Evolutionary conservation across 2,888 invertebrate species (phyloP), one percentile per base, ranked within the genome.

Genomic region (Hartigia nigra): DNA sequence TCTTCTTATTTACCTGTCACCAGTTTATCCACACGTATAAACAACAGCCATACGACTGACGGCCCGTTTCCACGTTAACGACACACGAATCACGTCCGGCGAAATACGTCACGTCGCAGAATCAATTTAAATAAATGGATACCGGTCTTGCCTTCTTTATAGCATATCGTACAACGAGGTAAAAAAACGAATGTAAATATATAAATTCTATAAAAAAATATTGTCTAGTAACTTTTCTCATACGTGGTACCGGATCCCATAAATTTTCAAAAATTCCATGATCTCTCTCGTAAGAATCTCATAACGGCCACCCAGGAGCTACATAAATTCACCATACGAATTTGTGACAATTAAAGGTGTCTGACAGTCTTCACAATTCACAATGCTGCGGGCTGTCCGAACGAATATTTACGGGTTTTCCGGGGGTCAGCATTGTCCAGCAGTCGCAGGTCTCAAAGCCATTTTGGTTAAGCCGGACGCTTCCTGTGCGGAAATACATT

Each of bases 371-470:
- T 55, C 9, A 55, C 55, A 55, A 55, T 55, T 55, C 55, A 79
- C 78, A 79, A 79, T 79, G 78, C 78, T 79, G 78, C 76, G 80
- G 81, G 79, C 80, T 78, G 82, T 74, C 85, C 81, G 72, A 74
- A 82, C 83, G 81, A 83, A 86, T 87, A 85, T 87, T 87, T 87
- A 88, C 87, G 84, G 84, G 85, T 83, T 82, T 81, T 23, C 23
- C 55, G 55, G 83, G 83, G 80, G 81, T 75, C 76, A 81, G 81
- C 79, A 88, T 88, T 88, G 88, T 88, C 80, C 76, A 69, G 76
- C 74, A 69, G 76, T 55, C 23, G 55, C 55, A 55, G 23, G 23
- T 23, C 55, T 55, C 55, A 55, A 55, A 55, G 55, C 39, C 78
- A 76, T 32, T 37, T 70, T 70, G 69, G 37, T 23, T 69, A 77